Evolutionary conservation across 2,113 vertebrate species (phyloP), one percentile per base, ranked within the genome.

Genomic region (Smithornis capensis): DNA sequence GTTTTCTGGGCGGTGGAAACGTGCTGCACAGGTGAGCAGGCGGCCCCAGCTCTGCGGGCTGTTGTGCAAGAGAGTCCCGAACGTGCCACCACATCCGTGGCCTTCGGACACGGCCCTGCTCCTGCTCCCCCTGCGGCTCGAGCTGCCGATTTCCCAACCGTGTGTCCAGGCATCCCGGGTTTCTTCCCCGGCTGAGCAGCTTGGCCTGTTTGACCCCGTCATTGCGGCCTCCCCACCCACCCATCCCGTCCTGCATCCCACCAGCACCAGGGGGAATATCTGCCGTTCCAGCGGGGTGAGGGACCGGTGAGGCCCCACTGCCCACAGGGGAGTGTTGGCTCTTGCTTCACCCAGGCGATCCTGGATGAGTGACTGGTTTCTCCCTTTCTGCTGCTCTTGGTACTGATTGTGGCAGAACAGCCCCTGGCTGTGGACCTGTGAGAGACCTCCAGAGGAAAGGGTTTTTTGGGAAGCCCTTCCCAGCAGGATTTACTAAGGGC

Each of bases 41-140:
- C 1, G 1, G 33, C 16, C 28, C 44, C 2, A 1, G 64, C 25
- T 24, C 4, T 3, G 12, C 0, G 7, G 17, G 29, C 0, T 0
- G 12, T 28, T 82, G 60, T 21, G 37, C 82, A 85, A 78, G 79
- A 49, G 29, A 45, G 42, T 37, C n/a, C n/a, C 4, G 0, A 69
- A 22, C 0, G 2, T 44, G 74, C 21, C 60, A 15, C 45, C 1
- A 1, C 35, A 1, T 6, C 63, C 2, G 0, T 33, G 82, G 40
- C 59, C 45, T 31, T 50, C 5, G 1, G 82, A 7, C 62, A 22
- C 24, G 53, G 28, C n/a, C 50, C 33, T n/a, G 29, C 35, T 8
- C 38, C 38, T 28, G 35, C 38, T 10, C 74, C 9, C 45, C 42
- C 53, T 13, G 38, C 0, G 1, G 47, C 74, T 70, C 2, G 0